Evolutionary conservation across 2,888 invertebrate genomes (phyloP).

Genomic region (Phortica okadai): DNA sequence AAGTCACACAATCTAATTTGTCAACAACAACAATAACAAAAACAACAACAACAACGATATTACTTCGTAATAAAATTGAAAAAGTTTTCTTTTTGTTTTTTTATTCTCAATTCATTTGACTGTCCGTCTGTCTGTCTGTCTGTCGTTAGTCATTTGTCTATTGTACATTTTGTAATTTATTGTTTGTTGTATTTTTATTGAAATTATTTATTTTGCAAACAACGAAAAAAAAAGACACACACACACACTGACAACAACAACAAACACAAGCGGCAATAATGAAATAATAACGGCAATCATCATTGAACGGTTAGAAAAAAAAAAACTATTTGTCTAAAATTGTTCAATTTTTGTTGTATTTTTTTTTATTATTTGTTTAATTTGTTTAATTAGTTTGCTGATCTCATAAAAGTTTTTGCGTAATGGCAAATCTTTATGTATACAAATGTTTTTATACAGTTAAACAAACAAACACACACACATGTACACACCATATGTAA

Average conservation of each 20-base stretch:
- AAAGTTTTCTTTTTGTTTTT: slow-evolving; percentile 1
- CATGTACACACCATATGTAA: no score
- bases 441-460: no score
- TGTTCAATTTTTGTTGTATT: slow-evolving; percentile 1
- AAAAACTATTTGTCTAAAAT: not conserved
- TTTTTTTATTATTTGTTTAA: slow-evolving; percentile 14
- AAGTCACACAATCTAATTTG: slow-evolving; percentile 25
- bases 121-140: not conserved
- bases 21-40: not conserved
- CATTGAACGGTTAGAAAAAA: slow-evolving; percentile 11
- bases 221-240: not conserved
- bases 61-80: slow-evolving; percentile 7
- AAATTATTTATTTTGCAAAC: slow-evolving; percentile 36
- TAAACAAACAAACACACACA: no score
- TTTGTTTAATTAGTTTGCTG: slow-evolving; percentile 12
- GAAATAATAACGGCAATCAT: slow-evolving; percentile 60
- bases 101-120: not conserved
- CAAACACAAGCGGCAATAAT: slow-evolving; percentile 43
- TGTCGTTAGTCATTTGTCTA: not conserved
- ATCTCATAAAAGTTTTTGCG: not conserved
- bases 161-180: slow-evolving; percentile 1
- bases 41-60: not conserved
- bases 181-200: not conserved
- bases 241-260: not conserved
- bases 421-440: not conserved